Percentiles rank a stretch among this genome's conserved stretches.
phyloP scores from a whole-genome alignment of 2,888 invertebrate species.

The Cryptocheilus praepositus region DNA sequence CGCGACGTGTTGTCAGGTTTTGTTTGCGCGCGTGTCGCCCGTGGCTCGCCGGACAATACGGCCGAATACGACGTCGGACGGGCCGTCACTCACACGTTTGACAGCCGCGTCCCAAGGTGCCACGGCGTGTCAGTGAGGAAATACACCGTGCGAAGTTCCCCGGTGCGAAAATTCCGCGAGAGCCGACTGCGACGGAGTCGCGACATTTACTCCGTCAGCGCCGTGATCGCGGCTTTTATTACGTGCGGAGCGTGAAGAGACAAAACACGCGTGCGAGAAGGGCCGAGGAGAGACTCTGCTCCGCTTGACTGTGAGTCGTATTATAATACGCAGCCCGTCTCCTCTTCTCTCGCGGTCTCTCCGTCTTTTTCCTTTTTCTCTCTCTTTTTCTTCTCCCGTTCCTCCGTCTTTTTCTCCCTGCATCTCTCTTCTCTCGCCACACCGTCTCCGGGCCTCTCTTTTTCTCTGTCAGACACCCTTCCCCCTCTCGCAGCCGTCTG shows the following conservation, averaged over 20 bases:
- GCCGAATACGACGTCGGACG: slow-evolving; percentile 28
- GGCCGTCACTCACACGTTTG: background rate
- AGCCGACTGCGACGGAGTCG: background rate
- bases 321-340: slow-evolving; percentile 30
- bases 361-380: slow-evolving; percentile 1
- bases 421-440: slow-evolving; percentile 7
- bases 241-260: slow-evolving; percentile 17
- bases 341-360: slow-evolving; percentile 16
- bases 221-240: slow-evolving; percentile 28
- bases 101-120: no score
- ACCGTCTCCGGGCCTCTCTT: slow-evolving; percentile 12
- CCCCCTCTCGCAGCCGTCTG: slow-evolving; percentile 22
- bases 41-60: slow-evolving; percentile 36
- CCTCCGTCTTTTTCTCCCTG: slow-evolving; percentile 2
- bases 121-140: background rate
- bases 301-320: slow-evolving; percentile 33
- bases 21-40: slow-evolving; percentile 47
- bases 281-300: slow-evolving; percentile 25
- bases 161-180: no score
- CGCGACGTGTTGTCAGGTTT: slow-evolving; percentile 61
- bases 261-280: slow-evolving; percentile 21
- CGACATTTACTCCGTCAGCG: background rate
- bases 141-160: background rate
- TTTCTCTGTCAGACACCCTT: slow-evolving; percentile 12
- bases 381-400: slow-evolving; percentile 18